Conservation (phyloP, 2,113 vertebrate species). For the Pholis gunnellus region DNA sequence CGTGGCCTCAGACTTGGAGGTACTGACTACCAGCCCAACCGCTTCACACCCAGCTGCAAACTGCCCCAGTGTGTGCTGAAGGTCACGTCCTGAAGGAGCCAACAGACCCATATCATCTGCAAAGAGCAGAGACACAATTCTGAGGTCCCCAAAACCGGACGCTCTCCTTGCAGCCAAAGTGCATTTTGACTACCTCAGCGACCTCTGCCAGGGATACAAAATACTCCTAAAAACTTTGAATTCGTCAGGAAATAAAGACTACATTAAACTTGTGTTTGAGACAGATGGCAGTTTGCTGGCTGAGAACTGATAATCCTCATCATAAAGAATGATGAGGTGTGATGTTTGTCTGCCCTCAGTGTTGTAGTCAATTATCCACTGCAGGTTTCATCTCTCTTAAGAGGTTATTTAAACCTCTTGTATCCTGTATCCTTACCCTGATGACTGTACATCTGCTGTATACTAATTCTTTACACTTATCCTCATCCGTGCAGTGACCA, state of each 20-base stretch:
- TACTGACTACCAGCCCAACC: too few species aligned
- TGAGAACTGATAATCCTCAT: neutral
- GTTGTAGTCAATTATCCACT: neutral
- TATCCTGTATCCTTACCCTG: neutral
- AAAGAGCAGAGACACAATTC: too few species aligned
- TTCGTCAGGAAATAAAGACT: neutral
- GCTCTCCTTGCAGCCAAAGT: too few species aligned
- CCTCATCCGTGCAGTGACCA: slow-evolving; percentile 87
- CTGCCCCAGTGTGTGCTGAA: too few species aligned
- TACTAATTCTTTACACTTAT: neutral
- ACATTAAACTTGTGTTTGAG: neutral
- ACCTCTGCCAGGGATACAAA: too few species aligned
- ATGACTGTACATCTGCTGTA: slow-evolving; percentile 16
- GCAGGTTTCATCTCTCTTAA: neutral
- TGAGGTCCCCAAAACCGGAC: too few species aligned
- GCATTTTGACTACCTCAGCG: neutral
- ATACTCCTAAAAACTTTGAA: too few species aligned
- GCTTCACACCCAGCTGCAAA: too few species aligned
- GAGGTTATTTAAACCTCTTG: neutral
- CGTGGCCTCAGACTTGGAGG: too few species aligned
- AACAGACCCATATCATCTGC: too few species aligned
- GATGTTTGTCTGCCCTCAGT: neutral
- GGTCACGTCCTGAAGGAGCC: too few species aligned
- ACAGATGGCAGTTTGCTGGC: neutral
- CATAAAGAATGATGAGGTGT: neutral